Percentiles rank a stretch among this genome's conserved stretches.
These are phyloP conservation scores for Acanthaster planci DNA, from an alignment of 35 echinoderm and acorn worm species.

Conservation along the genomic window DNA sequence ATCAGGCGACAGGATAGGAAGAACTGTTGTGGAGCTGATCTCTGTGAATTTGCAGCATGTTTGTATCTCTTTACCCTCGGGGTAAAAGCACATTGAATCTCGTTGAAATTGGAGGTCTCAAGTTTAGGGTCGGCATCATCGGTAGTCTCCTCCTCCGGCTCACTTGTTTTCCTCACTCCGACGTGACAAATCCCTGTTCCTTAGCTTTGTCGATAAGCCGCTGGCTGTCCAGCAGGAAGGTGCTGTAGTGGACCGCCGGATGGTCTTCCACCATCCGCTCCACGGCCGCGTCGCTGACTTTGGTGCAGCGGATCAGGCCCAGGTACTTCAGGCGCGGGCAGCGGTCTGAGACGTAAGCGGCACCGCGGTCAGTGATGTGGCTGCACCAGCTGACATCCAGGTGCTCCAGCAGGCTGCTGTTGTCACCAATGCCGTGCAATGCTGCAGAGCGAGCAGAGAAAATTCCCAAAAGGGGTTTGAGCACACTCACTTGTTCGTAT, in stretches of 20 bases:
- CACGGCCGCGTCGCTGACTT: conserved; percentile 30
- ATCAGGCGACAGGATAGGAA: too few species aligned
- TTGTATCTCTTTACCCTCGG: too few species aligned
- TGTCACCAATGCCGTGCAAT: conserved; percentile 40
- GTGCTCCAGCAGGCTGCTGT: conserved; percentile 37
- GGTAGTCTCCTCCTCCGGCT: too few species aligned
- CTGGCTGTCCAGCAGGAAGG: conserved; percentile 59
- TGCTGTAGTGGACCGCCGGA: conserved; percentile 54
- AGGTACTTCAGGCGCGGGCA: conserved; percentile 56
- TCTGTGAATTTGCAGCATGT: too few species aligned
- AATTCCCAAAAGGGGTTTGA: not conserved
- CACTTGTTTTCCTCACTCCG: not conserved
- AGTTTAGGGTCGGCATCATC: too few species aligned
- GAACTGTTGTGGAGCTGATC: too few species aligned
- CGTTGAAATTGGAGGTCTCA: too few species aligned
- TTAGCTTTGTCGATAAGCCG: conserved; percentile 49
- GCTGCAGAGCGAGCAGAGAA: not conserved
- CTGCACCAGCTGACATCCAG: conserved; percentile 54
- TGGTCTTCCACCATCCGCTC: conserved; percentile 28
- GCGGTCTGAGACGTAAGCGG: conserved; percentile 26
- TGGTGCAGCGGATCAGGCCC: conserved; percentile 46
- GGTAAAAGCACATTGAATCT: too few species aligned
- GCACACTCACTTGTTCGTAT: not conserved
- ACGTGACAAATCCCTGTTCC: conserved; percentile 18
- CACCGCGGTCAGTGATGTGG: conserved; percentile 40